Base-by-base conservation (phyloP, 2,797 vertebrate genomes). In the Myripristis murdjan region DNA sequence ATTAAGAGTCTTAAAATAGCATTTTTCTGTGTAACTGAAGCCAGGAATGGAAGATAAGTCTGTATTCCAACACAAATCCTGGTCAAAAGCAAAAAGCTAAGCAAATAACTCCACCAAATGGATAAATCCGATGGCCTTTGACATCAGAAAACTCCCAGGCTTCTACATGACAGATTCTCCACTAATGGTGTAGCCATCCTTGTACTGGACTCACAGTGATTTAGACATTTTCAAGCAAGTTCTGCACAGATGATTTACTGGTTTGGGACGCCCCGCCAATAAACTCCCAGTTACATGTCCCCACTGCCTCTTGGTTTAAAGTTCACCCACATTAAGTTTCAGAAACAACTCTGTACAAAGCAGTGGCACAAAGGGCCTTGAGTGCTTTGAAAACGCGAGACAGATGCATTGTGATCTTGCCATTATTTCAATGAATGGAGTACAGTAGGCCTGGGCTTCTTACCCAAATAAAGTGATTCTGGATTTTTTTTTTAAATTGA, bases 311-410 rank as follows among this genome's bases (percentile, higher is more conserved):
- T 33, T 46, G 49, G 33, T 33, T 35, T 35, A 33, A 35, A 39
- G 37, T 56, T 66, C 73, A 79, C 62, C 56, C 68, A 65, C 75
- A 28, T n/a, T 66, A 55, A 55, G 20, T 53, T 51, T 33, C 54
- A 58, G 53, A 15, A 62, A 37, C 46, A 69, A 61, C 44, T 62
- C 75, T 69, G 58, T 65, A 69, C 70, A 75, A 12, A 70, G 24
- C 16, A 77, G 24, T 56, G 24, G 15, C 76, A 81, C 75, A 87
- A 77, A 75, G 76, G 65, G 66, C 76, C 72, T 58, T 14, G 14
- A 51, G 57, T 68, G 81, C 79, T 66, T 70, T 52, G 70, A 71
- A 70, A 75, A 79, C 46, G 79, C 70, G 60, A 86, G 73, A 84
- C 73, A 86, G 70, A 73, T 20, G 64, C 47, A 35, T 49, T 76